Base-by-base conservation (phyloP, 2,113 vertebrate genomes). In the Podocnemis expansa region DNA sequence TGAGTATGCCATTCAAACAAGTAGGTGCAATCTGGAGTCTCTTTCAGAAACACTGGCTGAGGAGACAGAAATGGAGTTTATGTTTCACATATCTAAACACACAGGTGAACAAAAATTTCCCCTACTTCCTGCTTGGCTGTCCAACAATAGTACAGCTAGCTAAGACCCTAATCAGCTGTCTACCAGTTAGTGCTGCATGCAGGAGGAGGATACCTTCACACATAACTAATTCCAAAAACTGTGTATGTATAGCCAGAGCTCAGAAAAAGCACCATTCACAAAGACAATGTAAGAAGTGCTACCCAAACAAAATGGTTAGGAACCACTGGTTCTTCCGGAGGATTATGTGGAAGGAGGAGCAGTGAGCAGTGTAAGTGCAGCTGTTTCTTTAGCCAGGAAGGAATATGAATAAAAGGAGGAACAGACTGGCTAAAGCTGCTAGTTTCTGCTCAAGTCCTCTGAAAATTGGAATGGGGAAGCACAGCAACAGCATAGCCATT, bases 21-120 rank as follows among this genome's bases (percentile, higher is more conserved):
- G 95, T 99, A 99, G 51, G 98, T 99, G 79, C 99, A 99, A 22
- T 99, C 99, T 2, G 98, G 94, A 3, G 99, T 99, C 98, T 99
- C 99, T 82, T 96, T 98, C 85, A 99, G 97, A 83, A 99, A 99
- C 38, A 98, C 96, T 34, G 99, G 99, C 91, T 94, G 95, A 82
- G 96, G 97, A 38, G 86, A 93, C 31, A 79, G 14, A 2, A 60
- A 27, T 90, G 92, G 0, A 90, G 73, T n/a, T 85, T 2, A 4
- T 58, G 10, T 56, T 60, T 43, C 12, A 83, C 56, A 43, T 2
- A 2, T 4, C 2, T 63, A 47, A 5, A 6, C 0, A 2, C 13
- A 24, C 25, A 14, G 16, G 29, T 29, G 9, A 10, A 6, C 21
- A 70, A 38, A n/a, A 21, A 70, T 38, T 70, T 21, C 1, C 5